Percentiles rank a stretch among this genome's conserved stretches.
Conservation (phyloP, 2,888 invertebrate species). For the Monochamus alternatus region DNA sequence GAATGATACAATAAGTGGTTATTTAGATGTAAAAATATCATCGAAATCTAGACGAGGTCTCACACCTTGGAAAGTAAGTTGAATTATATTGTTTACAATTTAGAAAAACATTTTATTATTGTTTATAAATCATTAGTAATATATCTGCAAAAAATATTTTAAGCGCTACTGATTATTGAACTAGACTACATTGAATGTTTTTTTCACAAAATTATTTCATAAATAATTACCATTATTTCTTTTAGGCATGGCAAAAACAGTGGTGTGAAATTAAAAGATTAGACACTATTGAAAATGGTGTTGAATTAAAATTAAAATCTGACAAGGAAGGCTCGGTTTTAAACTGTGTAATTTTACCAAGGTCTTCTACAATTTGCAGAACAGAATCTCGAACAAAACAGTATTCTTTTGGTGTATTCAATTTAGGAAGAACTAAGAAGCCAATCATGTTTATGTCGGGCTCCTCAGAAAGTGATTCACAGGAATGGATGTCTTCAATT, state of each 20-base stretch:
- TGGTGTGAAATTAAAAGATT: conserved; percentile 78
- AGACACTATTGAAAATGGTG: conserved; percentile 73
- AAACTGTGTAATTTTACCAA: conserved; percentile 74
- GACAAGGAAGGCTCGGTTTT: conserved; percentile 67
- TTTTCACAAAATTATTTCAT: too few species aligned
- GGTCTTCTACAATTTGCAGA: conserved; percentile 76
- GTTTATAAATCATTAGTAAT: conserved; percentile 54
- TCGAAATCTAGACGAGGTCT: conserved; percentile 76
- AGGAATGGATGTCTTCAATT: conserved; percentile 81
- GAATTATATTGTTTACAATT: conserved; percentile 36
- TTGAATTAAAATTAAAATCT: conserved; percentile 75
- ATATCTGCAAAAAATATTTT: too few species aligned
- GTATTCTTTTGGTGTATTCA: conserved; percentile 81
- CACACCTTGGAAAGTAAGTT: conserved; percentile 77
- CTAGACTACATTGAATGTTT: too few species aligned
- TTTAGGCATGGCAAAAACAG: conserved; percentile 78
- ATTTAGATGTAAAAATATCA: conserved; percentile 78
- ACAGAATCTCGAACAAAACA: conserved; percentile 79
- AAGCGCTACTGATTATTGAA: too few species aligned
- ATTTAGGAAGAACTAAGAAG: conserved; percentile 73
- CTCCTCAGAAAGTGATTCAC: conserved; percentile 77
- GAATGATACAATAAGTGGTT: conserved; percentile 72
- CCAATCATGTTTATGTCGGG: conserved; percentile 79
- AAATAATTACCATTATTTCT: conserved; percentile 4
- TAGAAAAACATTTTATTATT: conserved; percentile 52